phyloP scores from a whole-genome alignment of 2,113 vertebrate species.

The Lepus europaeus region DNA sequence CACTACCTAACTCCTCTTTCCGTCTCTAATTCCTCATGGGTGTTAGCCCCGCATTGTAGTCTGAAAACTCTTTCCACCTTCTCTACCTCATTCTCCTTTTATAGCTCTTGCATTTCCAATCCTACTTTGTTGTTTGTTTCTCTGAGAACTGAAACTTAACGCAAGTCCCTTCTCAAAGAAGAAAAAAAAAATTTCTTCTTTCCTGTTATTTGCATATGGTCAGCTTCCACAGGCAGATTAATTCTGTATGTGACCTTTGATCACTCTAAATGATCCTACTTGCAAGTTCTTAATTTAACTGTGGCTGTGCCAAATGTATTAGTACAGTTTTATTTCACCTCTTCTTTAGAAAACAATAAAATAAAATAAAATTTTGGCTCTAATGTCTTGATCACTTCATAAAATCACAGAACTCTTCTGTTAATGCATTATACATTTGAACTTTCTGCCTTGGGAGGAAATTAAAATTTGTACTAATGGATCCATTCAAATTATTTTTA shows the following conservation, averaged over 20 bases:
- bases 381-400: conserved; percentile 50
- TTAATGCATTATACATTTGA: conserved; percentile 68
- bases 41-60: neutral
- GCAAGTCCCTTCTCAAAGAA: neutral
- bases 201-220: neutral
- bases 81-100: neutral
- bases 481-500: conserved; percentile 62
- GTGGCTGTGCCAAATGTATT: conserved; percentile 42
- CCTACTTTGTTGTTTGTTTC: neutral
- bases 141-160: neutral
- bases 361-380: conserved; percentile 53
- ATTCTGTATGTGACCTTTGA: neutral
- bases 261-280: neutral
- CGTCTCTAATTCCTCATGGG: neutral
- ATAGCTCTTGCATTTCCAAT: neutral
- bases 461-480: conserved; percentile 75
- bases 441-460: conserved; percentile 64
- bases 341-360: conserved; percentile 39
- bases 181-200: neutral
- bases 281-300: conserved; percentile 59
- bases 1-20: neutral
- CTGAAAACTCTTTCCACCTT: neutral
- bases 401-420: conserved; percentile 51
- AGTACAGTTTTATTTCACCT: conserved; percentile 51
- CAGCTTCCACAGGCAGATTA: neutral